A percentile compares a stretch with the other conserved stretches of the same genome.
These are phyloP conservation scores for Pogonus chalceus DNA, from an alignment of 1,140 invertebrate species.

Conservation along the genomic window DNA sequence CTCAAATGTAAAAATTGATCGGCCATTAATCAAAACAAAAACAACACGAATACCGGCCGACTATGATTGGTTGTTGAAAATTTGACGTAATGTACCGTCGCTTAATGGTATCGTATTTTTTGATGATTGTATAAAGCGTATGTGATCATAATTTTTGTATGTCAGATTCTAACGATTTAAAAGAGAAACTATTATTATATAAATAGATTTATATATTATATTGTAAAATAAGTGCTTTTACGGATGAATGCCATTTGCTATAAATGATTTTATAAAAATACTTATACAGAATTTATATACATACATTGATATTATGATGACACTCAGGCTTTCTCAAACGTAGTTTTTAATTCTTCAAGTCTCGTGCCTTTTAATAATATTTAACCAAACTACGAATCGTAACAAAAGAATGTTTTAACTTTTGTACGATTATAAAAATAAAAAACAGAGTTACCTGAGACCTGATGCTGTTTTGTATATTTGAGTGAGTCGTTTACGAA, in stretches of 20 bases:
- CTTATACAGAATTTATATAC: too few relatives aligned
- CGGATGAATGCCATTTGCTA: not conserved
- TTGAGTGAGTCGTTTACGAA: not conserved
- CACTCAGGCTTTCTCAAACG: not conserved
- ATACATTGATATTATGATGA: not conserved
- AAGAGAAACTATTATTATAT: not conserved
- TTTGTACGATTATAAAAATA: too few relatives aligned
- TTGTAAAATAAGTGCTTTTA: not conserved
- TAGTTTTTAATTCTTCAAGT: not conserved
- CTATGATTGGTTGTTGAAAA: too few relatives aligned
- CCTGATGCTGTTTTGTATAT: not conserved
- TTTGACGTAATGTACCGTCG: too few relatives aligned
- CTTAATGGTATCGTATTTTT: too few relatives aligned
- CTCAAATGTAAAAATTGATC: too few relatives aligned
- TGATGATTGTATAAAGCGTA: not conserved
- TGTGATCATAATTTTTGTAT: constrained; percentile 3
- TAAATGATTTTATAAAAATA: not conserved
- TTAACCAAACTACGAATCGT: not conserved
- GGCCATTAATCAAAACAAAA: too few relatives aligned
- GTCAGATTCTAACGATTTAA: not conserved
- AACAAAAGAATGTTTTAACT: too few relatives aligned
- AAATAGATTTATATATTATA: not conserved
- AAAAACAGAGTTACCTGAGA: not conserved
- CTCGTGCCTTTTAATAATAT: not conserved
- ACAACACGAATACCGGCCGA: too few relatives aligned